Percentiles rank a stretch among this genome's conserved stretches.
phyloP scores from a whole-genome alignment of 2,888 invertebrate genomes.

The Automeris io region DNA sequence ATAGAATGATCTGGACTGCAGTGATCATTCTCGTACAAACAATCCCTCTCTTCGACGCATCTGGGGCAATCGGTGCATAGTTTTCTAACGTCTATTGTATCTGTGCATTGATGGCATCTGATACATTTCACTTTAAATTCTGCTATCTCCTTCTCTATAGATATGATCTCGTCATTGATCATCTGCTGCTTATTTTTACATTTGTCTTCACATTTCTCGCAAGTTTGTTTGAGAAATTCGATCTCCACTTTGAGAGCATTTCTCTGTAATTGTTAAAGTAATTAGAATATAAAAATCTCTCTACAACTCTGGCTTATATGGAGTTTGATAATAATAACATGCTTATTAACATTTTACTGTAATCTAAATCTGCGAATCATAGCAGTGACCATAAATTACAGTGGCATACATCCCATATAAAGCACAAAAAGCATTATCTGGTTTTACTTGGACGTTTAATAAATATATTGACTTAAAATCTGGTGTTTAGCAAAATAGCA shows the following conservation, averaged over 20 bases:
- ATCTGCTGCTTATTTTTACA: constrained; percentile 40
- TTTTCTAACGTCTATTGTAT: constrained; percentile 43
- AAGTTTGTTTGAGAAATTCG: constrained; percentile 35
- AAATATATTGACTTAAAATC: too few species aligned
- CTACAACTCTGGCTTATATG: too few species aligned
- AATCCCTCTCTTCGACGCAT: constrained; percentile 42
- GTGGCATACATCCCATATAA: too few species aligned
- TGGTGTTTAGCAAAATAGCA: too few species aligned
- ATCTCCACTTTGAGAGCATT: constrained; percentile 45
- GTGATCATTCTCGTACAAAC: constrained; percentile 31
- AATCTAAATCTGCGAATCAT: too few species aligned
- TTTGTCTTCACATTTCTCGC: constrained; percentile 43
- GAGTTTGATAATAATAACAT: too few species aligned
- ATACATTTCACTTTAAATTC: constrained; percentile 34
- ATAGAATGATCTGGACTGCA: constrained; percentile 35
- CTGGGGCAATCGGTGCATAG: constrained; percentile 57
- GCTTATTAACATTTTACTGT: too few species aligned
- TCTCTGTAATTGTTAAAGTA: constrained; percentile 34
- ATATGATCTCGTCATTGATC: constrained; percentile 38
- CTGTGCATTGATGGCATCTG: constrained; percentile 44
- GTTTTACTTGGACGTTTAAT: too few species aligned
- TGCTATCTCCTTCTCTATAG: constrained; percentile 35
- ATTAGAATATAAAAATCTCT: background rate
- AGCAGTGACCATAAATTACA: too few species aligned
- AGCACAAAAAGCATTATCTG: too few species aligned